phyloP scores from a whole-genome alignment of 2,888 invertebrate genomes.

The Steinernema scapterisci region DNA sequence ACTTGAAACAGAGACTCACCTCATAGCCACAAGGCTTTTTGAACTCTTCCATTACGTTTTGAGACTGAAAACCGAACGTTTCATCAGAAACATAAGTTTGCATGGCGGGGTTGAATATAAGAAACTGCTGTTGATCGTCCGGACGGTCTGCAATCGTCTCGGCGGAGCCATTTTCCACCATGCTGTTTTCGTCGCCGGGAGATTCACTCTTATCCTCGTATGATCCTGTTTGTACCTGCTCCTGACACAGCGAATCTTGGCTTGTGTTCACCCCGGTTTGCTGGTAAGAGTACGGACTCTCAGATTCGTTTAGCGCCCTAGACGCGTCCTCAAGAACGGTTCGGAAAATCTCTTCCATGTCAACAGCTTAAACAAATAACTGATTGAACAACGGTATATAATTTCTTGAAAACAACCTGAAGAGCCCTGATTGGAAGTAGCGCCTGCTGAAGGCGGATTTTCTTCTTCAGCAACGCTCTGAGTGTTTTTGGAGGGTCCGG shows the following conservation, averaged over 20 bases:
- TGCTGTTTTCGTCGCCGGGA: background rate
- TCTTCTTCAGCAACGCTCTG: background rate
- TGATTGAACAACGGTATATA: too few relatives aligned
- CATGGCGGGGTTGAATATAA: background rate
- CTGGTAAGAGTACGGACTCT: background rate
- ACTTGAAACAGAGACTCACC: background rate
- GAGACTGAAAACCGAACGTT: background rate
- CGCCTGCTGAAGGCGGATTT: background rate
- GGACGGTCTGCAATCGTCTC: too few relatives aligned
- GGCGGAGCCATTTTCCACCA: background rate
- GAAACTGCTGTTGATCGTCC: background rate
- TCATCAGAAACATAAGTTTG: background rate
- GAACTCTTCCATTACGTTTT: background rate
- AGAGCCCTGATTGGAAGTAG: background rate
- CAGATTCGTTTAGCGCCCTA: conserved; percentile 25
- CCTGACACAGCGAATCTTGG: background rate
- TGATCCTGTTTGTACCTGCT: background rate
- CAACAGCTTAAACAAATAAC: conserved; percentile 41
- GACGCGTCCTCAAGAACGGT: conserved; percentile 57
- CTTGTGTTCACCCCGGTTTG: background rate
- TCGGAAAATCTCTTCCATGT: conserved; percentile 66
- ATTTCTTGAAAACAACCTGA: background rate
- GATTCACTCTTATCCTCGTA: background rate
- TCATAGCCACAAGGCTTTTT: background rate
- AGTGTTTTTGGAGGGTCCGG: background rate